These are phyloP conservation scores for Stegophylla sp. DNA, from an alignment of 2,888 invertebrate species.

Conservation along the genomic window DNA sequence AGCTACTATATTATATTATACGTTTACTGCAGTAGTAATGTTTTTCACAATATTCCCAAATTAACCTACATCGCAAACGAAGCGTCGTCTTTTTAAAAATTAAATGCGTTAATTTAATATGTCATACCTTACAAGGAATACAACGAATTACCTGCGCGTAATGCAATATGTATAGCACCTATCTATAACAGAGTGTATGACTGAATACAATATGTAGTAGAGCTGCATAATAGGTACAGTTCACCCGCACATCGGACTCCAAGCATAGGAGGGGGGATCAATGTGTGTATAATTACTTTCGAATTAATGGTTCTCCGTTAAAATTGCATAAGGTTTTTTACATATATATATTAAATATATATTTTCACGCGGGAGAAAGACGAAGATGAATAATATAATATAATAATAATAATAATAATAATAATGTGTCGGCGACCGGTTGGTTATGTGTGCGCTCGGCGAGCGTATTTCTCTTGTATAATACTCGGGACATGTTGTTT, in stretches of 20 bases:
- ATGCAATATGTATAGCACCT: not conserved
- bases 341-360: no score
- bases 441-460: slow-evolving; percentile 17
- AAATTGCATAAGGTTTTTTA: slow-evolving; percentile 44
- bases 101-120: slow-evolving; percentile 21
- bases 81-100: slow-evolving; percentile 29
- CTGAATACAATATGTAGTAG: not conserved
- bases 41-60: slow-evolving; percentile 33
- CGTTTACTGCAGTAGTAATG: not conserved
- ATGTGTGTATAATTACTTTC: slow-evolving; percentile 42
- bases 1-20: not conserved
- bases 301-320: slow-evolving; percentile 35
- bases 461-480: not conserved
- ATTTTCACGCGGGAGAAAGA: slow-evolving; percentile 23
- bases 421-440: slow-evolving; percentile 43
- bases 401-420: slow-evolving; percentile 25
- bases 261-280: not conserved
- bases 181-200: not conserved
- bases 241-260: not conserved
- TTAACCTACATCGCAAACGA: slow-evolving; percentile 43
- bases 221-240: not conserved
- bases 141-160: not conserved
- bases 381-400: slow-evolving; percentile 16
- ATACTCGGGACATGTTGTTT: not conserved
- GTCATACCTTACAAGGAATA: not conserved